Base-by-base conservation (phyloP, 1,140 invertebrate genomes). In the Zaprionus inermis region DNA sequence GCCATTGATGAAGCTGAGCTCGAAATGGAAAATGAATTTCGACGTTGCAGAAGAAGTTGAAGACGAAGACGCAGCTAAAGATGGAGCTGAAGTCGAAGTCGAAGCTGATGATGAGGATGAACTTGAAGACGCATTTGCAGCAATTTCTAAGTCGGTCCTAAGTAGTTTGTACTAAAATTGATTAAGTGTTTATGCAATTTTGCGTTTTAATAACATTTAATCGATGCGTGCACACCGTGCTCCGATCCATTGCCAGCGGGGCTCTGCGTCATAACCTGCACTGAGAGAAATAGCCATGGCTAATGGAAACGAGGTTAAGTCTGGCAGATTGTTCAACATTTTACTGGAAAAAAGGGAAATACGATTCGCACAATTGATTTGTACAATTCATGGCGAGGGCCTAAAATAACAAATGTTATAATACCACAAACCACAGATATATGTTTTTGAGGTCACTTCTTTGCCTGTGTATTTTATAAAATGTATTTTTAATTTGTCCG, bases 181-280 rank as follows among this genome's bases (percentile, higher is more conserved):
- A 86, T 82, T 79, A 79, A 81, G 75, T 78, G 73, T 76, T 86
- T 86, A 64, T 88, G 83, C 59, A 82, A 86, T 88, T 86, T 71
- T 38, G 41, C 54, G 46, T 58, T 84, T 88, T 83, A 88, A 86
- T 83, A 77, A 65, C 72, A 81, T 65, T 79, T 86, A 86, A 86
- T 88, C 83, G 82, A 82, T 67, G 76, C 72, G 28, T 68, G 55
- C 24, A 24, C 24, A n/a, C n/a, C 41, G 73, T 67, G 58, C 28
- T 70, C 51, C 51, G 44, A 49, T 49, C 58, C 46, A 69, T 38
- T 56, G 82, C 83, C 76, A 61, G 38, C 38, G 55, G 61, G 69
- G 34, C 38, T 65, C 14, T 56, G 16, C 34, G 44, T 58, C 54
- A 57, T 63, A 71, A 64, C 55, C 65, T 49, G 22, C 59, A 30